Conservation (phyloP, 2,113 vertebrate genomes). For the Baryphthengus martii region DNA sequence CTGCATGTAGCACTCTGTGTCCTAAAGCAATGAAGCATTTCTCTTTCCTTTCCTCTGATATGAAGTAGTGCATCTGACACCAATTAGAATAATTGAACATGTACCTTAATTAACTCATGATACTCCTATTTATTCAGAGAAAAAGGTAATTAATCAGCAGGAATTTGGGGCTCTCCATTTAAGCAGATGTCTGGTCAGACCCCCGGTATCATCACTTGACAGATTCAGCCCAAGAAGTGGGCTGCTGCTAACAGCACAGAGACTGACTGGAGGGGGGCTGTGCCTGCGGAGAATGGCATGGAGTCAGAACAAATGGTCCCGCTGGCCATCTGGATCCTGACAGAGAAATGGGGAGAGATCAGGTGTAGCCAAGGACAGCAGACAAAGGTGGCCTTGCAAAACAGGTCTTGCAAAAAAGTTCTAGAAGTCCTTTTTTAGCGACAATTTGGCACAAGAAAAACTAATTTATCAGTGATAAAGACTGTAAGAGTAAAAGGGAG, state of each 20-base stretch:
- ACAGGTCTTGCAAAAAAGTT: neutral
- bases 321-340: neutral
- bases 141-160: slow-evolving; percentile 19
- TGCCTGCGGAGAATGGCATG: neutral
- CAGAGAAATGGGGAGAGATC: neutral
- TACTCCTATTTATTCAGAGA: slow-evolving; percentile 43
- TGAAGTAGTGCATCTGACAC: neutral
- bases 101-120: slow-evolving; percentile 35
- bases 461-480: neutral
- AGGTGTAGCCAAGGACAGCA: neutral
- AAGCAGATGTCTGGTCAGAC: slow-evolving; percentile 12
- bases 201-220: neutral
- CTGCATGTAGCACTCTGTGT: neutral
- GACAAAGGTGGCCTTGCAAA: neutral
- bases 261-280: neutral
- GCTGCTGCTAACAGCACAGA: neutral
- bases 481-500: neutral
- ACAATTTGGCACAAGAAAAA: neutral
- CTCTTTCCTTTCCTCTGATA: neutral
- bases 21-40: neutral
- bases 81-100: slow-evolving; percentile 19
- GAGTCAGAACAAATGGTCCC: neutral
- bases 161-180: slow-evolving; percentile 34
- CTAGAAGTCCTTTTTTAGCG: neutral
- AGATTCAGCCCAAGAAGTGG: neutral